A percentile compares a stretch with the other conserved stretches of the same genome.
phyloP scores from a whole-genome alignment of 92 coral and sea anemone genomes.

The Muricea muricata region DNA sequence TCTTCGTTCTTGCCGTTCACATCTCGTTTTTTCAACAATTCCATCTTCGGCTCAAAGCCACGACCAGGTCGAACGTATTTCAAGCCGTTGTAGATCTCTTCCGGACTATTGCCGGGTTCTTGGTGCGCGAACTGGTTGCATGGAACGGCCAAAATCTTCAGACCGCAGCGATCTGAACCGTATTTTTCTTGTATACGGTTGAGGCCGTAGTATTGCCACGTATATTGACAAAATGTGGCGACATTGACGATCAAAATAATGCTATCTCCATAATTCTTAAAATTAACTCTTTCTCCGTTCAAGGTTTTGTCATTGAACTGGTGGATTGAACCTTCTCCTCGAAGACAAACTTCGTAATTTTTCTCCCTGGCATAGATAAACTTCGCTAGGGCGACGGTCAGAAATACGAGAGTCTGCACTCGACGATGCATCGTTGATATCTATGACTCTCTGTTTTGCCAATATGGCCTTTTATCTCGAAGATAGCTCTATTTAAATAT shows the following conservation, averaged over 20 bases:
- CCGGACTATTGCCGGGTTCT: constrained; percentile 77
- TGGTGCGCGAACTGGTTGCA: constrained; percentile 84
- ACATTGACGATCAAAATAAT: constrained; percentile 73
- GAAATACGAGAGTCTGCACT: neutral
- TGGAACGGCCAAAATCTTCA: constrained; percentile 73
- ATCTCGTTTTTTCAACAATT: constrained; percentile 69
- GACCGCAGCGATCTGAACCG: constrained; percentile 60
- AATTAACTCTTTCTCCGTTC: constrained; percentile 40
- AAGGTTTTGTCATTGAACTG: constrained; percentile 60
- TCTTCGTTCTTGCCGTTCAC: constrained; percentile 78
- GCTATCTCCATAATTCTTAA: constrained; percentile 51
- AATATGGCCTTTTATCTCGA: neutral
- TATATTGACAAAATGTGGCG: constrained; percentile 80
- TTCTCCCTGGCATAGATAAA: constrained; percentile 33
- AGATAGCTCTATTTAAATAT: neutral
- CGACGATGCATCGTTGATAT: neutral
- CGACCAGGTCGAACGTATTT: constrained; percentile 81
- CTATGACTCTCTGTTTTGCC: neutral
- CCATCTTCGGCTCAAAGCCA: constrained; percentile 63
- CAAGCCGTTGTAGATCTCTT: constrained; percentile 75
- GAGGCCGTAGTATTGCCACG: constrained; percentile 75
- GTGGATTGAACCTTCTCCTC: constrained; percentile 55
- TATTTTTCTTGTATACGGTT: constrained; percentile 71
- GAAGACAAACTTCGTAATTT: constrained; percentile 44
- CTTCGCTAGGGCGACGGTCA: constrained; percentile 14